phyloP scores from a whole-genome alignment of 2,888 invertebrate genomes.

The Ophioninae sp. region DNA sequence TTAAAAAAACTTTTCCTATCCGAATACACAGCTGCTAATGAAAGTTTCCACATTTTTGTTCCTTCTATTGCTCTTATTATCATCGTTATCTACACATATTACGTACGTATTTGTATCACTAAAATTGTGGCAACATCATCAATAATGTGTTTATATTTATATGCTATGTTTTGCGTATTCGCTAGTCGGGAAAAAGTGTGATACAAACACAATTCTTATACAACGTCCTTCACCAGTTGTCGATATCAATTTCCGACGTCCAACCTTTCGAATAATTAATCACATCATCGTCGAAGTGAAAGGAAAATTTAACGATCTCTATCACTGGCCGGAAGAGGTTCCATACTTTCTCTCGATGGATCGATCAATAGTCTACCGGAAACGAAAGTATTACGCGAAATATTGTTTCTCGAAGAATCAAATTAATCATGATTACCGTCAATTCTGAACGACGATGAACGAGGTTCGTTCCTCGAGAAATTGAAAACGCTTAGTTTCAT shows the following conservation, averaged over 20 bases:
- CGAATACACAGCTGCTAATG: conserved; percentile 45
- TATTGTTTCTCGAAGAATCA: not conserved
- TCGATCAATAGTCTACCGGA: not conserved
- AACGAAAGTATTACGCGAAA: not conserved
- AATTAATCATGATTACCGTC: not conserved
- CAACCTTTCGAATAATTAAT: not conserved
- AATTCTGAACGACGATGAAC: not conserved
- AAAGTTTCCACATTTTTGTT: conserved; percentile 30
- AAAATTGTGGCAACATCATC: conserved; percentile 18
- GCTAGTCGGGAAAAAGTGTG: not conserved
- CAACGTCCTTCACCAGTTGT: not conserved
- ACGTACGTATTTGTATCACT: conserved; percentile 33
- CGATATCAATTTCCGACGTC: conserved; percentile 1
- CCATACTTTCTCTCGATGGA: not conserved
- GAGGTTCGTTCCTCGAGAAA: not conserved
- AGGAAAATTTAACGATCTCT: not conserved
- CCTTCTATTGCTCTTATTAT: conserved; percentile 31
- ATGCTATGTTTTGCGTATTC: not conserved
- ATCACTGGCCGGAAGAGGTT: not conserved
- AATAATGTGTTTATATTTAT: conserved; percentile 16
- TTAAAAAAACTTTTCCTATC: conserved; percentile 40
- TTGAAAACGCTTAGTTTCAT: not conserved
- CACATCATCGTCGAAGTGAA: not conserved
- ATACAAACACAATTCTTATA: not conserved
- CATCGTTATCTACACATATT: conserved; percentile 59